These are phyloP conservation scores for Pteropus alecto DNA, from an alignment of 2,113 vertebrate species.

Conservation along the genomic window DNA sequence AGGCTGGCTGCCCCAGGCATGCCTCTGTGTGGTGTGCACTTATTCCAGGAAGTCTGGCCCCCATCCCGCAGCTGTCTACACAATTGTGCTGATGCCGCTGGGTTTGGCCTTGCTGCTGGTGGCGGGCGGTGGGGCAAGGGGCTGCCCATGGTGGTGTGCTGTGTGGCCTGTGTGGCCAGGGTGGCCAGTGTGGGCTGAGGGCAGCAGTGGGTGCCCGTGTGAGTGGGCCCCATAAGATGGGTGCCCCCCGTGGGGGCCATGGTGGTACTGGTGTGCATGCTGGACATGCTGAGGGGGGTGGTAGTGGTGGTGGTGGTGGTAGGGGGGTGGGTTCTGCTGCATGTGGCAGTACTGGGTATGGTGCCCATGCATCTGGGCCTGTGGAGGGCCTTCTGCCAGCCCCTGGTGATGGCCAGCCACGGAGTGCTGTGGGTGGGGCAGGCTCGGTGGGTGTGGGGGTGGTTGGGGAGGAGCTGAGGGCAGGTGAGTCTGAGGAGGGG, in stretches of 20 bases:
- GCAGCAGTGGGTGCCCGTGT: constrained; percentile 81
- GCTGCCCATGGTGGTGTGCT: constrained; percentile 88
- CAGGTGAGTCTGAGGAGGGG: constrained; percentile 85
- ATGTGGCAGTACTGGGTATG: constrained; percentile 91
- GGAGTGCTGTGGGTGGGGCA: constrained; percentile 83
- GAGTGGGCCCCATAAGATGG: constrained; percentile 73
- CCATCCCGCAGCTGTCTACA: constrained; percentile 77
- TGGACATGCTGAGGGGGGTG: constrained; percentile 92
- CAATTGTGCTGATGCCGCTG: constrained; percentile 97
- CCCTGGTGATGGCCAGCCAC: constrained; percentile 86
- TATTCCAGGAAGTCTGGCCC: background rate
- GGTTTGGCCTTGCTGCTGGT: constrained; percentile 94
- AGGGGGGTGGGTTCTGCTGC: constrained; percentile 94
- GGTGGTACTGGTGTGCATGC: constrained; percentile 89
- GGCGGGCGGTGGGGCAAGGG: constrained; percentile 82
- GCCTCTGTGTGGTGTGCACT: constrained; percentile 57
- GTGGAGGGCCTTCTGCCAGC: constrained; percentile 83
- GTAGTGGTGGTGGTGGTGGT: constrained; percentile 97
- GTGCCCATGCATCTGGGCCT: constrained; percentile 84
- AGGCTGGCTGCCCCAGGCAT: constrained; percentile 55
- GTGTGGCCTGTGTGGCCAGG: constrained; percentile 82
- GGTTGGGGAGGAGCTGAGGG: constrained; percentile 80
- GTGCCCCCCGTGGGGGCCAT: constrained; percentile 82
- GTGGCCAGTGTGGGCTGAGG: constrained; percentile 80
- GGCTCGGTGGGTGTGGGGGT: constrained; percentile 85